Evolutionary conservation across 2,888 invertebrate genomes (phyloP).

Genomic region (Bedellia somnulentella): DNA sequence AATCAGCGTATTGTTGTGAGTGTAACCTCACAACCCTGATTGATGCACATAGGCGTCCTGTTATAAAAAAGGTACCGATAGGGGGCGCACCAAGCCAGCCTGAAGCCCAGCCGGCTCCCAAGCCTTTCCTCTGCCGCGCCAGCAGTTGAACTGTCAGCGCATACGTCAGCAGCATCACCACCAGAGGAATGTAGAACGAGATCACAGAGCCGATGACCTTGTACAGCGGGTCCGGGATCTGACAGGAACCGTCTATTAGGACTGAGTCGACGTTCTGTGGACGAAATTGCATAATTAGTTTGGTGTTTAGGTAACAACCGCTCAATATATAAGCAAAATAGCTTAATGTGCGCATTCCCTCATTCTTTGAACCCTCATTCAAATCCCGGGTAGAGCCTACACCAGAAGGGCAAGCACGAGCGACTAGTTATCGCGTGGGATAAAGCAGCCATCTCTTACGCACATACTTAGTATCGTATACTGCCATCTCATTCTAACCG

Average conservation of each 20-base stretch:
- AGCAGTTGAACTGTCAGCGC: slow-evolving; percentile 86
- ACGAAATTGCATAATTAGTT: slow-evolving; percentile 10
- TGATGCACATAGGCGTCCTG: background rate
- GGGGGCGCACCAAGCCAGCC: slow-evolving; percentile 71
- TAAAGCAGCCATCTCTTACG: too few relatives aligned
- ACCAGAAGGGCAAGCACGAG: too few relatives aligned
- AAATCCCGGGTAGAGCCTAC: too few relatives aligned
- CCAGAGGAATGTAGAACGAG: slow-evolving; percentile 93
- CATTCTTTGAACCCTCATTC: too few relatives aligned
- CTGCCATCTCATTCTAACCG: too few relatives aligned
- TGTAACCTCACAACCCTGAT: too few relatives aligned
- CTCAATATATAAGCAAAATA: too few relatives aligned
- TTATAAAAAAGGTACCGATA: slow-evolving; percentile 34
- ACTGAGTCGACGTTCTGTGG: slow-evolving; percentile 81
- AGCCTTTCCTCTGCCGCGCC: slow-evolving; percentile 78
- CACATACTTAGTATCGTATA: too few relatives aligned
- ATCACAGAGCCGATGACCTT: slow-evolving; percentile 92
- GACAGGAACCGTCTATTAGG: slow-evolving; percentile 80
- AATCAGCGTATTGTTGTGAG: too few relatives aligned
- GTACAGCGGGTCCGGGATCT: slow-evolving; percentile 86
- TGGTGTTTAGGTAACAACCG: too few relatives aligned
- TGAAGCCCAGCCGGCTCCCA: slow-evolving; percentile 70
- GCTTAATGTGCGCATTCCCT: too few relatives aligned
- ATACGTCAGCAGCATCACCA: slow-evolving; percentile 95
- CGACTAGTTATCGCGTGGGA: too few relatives aligned